Evolutionary conservation across 1,140 invertebrate species (phyloP).

Genomic region (Sitobion miscanthi): DNA sequence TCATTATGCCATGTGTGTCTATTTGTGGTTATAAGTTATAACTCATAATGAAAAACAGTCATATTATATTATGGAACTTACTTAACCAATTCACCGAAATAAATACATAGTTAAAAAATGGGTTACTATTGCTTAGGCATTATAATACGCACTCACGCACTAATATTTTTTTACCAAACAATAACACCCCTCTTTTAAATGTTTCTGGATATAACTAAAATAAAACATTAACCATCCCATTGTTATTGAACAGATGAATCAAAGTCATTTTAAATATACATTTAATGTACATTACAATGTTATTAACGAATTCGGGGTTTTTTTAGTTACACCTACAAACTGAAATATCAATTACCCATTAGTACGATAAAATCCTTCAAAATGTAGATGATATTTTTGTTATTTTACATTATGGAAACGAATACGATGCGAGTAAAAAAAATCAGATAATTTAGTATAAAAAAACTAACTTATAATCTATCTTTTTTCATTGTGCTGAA

Average conservation of each 20-base stretch:
- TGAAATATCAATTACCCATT: no score
- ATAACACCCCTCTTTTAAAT: not conserved
- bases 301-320: not conserved
- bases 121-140: not conserved
- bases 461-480: not conserved
- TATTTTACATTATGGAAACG: not conserved
- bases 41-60: not conserved
- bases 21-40: not conserved
- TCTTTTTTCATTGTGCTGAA: not conserved
- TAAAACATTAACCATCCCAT: not conserved
- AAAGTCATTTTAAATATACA: not conserved
- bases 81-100: not conserved
- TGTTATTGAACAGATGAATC: not conserved
- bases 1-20: not conserved
- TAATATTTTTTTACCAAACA: not conserved
- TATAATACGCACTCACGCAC: no score
- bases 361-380: no score
- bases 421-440: not conserved
- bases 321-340: not conserved
- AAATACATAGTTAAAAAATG: not conserved
- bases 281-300: not conserved
- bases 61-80: not conserved
- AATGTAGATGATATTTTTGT: not conserved
- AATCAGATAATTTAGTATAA: no score
- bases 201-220: not conserved